These are phyloP conservation scores for Carollia perspicillata DNA, from an alignment of 2,113 vertebrate species.

Conservation along the genomic window DNA sequence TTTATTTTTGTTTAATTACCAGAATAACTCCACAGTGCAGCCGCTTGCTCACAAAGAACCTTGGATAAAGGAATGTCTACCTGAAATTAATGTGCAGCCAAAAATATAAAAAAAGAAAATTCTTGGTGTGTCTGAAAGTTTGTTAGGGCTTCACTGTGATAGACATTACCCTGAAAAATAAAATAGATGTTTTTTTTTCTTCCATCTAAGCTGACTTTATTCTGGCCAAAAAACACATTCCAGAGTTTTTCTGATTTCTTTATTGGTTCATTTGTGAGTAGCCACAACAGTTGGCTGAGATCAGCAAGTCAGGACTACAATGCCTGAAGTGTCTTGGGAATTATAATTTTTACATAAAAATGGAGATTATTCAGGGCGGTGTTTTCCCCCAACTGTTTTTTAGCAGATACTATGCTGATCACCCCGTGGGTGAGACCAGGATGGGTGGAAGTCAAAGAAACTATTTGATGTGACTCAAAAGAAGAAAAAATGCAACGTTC, in stretches of 20 bases:
- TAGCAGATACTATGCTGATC: slow-evolving; percentile 64
- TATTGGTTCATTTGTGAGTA: slow-evolving; percentile 28
- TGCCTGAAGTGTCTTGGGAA: slow-evolving; percentile 47
- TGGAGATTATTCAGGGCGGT: slow-evolving; percentile 45
- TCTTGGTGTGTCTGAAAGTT: neutral
- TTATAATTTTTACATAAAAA: slow-evolving; percentile 65
- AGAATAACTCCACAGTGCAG: accelerated
- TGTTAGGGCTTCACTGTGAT: neutral
- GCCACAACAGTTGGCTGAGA: slow-evolving; percentile 60
- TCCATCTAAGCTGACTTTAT: slow-evolving; percentile 21
- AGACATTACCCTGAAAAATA: slow-evolving; percentile 39
- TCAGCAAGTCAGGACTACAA: slow-evolving; percentile 73
- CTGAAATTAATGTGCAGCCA: neutral
- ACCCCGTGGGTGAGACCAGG: slow-evolving; percentile 44
- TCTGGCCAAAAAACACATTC: slow-evolving; percentile 42
- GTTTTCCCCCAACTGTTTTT: slow-evolving; percentile 59
- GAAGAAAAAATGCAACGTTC: slow-evolving; percentile 63
- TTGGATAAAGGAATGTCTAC: neutral
- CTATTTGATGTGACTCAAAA: slow-evolving; percentile 73
- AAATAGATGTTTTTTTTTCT: neutral
- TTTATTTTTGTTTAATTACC: neutral
- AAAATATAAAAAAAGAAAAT: neutral
- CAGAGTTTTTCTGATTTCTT: slow-evolving; percentile 62
- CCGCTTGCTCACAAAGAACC: neutral
- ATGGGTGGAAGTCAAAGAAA: slow-evolving; percentile 64